Base-by-base conservation (phyloP, 1,140 invertebrate genomes). In the Tenebrio molitor region DNA sequence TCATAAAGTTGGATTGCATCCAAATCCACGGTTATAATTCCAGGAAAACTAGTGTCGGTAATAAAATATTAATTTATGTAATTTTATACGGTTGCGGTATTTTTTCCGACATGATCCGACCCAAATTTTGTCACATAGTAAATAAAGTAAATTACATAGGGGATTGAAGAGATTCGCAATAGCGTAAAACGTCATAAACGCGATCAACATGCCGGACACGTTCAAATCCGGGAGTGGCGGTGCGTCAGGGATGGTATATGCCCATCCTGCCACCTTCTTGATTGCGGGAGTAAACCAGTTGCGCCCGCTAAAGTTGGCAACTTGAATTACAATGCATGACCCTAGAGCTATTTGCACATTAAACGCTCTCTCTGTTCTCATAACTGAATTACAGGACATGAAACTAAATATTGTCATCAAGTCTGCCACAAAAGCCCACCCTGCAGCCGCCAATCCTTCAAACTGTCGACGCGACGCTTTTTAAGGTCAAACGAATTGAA, bases 371-470 rank as follows among this genome's bases (percentile, higher is more conserved):
- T 44, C 36, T 66, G 63, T 42, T 39, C 33, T 42, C 34, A 66
- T 66, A 66, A 66, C 63, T 33, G 36, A 66, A 66, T 66, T 66
- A 66, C 34, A 66, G 63, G 63, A 66, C 63, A 66, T 66, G 34
- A 66, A 44, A n/a, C 63, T 39, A 66, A 41, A 41, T 25, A 25
- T 53, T 53, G 17, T 25, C 42, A 19, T 46, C 21, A 53, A 53
- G 46, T n/a, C 10, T 17, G 17, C 1, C 46, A 25, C 21, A 53
- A 23, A 53, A 25, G 46, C 19, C 36, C 12, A n/a, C 12, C 36
- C 36, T 39, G 36, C 12, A 39, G 7, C 12, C 36, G 10, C 17
- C 46, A 25, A n/a, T 12, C 14, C 42, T 39, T 39, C 36, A 12
- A 39, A 39, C 36, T 46, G 42, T 53, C 21, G 46, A 53, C 46